Conservation (phyloP, 2,888 invertebrate species). For the Metellina segmentata region DNA sequence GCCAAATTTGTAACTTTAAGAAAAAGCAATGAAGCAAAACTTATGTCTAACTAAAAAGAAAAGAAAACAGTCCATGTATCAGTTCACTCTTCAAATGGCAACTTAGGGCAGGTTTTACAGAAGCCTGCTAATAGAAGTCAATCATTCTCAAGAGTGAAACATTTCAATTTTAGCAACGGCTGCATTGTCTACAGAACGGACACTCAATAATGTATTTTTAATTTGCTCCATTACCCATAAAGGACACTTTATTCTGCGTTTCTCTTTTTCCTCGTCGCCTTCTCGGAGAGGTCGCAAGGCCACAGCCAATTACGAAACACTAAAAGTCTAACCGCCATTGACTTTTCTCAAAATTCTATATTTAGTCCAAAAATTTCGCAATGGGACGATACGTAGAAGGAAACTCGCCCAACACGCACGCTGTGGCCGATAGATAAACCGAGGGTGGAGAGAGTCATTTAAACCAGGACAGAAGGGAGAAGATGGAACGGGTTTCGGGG, state of each 20-base stretch:
- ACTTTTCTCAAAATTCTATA: slow-evolving; percentile 27
- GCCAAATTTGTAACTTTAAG: no score
- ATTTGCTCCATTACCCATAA: not conserved
- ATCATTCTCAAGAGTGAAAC: not conserved
- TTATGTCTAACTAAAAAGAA: no score
- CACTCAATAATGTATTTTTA: not conserved
- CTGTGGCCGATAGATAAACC: slow-evolving; percentile 4
- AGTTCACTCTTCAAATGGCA: no score
- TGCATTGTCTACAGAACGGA: not conserved
- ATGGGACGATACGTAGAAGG: not conserved
- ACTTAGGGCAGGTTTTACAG: no score
- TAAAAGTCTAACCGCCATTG: slow-evolving; percentile 16
- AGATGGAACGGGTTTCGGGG: not conserved
- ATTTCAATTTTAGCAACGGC: not conserved
- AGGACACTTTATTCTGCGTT: not conserved
- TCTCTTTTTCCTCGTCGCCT: not conserved
- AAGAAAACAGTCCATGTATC: no score
- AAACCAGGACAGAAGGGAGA: not conserved
- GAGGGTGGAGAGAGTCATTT: slow-evolving; percentile 24
- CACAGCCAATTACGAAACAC: slow-evolving; percentile 7
- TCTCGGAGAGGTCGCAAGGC: slow-evolving; percentile 26
- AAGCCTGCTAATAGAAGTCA: no score
- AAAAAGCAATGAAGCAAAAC: no score
- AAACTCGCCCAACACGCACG: slow-evolving; percentile 8
- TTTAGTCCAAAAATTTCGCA: slow-evolving; percentile 1